Evolutionary conservation across 2,888 invertebrate species (phyloP).

Genomic region (Tenthredo livida): DNA sequence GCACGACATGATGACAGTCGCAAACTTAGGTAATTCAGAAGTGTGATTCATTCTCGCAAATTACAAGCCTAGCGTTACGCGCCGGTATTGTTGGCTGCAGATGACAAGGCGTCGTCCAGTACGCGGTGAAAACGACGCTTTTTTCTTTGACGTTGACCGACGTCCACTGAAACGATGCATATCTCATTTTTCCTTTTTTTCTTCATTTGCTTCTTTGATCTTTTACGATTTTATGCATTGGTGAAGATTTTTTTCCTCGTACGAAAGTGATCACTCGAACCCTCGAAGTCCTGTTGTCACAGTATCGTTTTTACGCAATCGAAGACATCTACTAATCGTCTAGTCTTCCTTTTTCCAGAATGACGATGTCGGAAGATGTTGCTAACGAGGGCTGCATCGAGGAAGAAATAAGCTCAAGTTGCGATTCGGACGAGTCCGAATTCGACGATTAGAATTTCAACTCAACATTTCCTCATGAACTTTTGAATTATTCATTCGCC

Average conservation of each 20-base stretch:
- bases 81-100: not conserved
- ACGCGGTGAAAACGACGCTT: not conserved
- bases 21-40: not conserved
- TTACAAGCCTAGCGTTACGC: conserved; percentile 1
- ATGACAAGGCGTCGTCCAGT: not conserved
- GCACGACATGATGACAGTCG: not conserved
- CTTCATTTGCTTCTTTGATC: not conserved
- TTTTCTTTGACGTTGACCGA: not conserved
- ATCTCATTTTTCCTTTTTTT: not conserved
- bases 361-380: conserved; percentile 65
- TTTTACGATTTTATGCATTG: not conserved
- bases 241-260: not conserved
- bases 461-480: not conserved
- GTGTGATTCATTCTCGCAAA: not conserved
- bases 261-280: not conserved
- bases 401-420: conserved; percentile 68
- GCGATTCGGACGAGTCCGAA: conserved; percentile 70
- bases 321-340: not conserved
- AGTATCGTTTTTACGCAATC: not conserved
- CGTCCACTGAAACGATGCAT: not conserved
- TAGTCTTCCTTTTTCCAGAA: conserved; percentile 62
- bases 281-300: not conserved
- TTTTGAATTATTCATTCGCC: not conserved
- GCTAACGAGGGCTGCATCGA: conserved; percentile 67
- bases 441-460: conserved; percentile 63